These are phyloP conservation scores for Cryptotermes secundus DNA, from an alignment of 1,140 invertebrate species.

Conservation along the genomic window DNA sequence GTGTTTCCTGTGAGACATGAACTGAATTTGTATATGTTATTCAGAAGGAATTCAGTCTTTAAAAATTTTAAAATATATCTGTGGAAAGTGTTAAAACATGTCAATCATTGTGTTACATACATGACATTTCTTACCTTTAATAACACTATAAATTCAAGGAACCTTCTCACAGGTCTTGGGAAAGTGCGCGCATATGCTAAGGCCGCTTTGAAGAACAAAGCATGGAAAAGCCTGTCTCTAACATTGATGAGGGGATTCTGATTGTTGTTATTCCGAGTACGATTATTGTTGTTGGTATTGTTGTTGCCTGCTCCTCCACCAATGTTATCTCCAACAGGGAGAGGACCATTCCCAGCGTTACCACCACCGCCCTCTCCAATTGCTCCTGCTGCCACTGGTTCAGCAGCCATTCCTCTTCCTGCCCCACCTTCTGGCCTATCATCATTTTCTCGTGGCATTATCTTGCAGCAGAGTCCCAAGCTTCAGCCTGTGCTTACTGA, in stretches of 20 bases:
- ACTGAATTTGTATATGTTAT: too few species aligned
- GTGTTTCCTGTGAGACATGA: too few species aligned
- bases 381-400: background rate
- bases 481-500: slow-evolving; percentile 21
- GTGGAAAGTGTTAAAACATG: too few species aligned
- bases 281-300: slow-evolving; percentile 41
- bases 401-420: background rate
- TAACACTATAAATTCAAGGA: slow-evolving; percentile 89
- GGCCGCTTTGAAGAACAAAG: slow-evolving; percentile 88
- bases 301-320: slow-evolving; percentile 23
- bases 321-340: slow-evolving; percentile 18
- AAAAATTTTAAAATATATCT: too few species aligned
- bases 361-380: background rate
- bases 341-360: background rate
- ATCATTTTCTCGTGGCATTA: slow-evolving; percentile 29
- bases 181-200: slow-evolving; percentile 87
- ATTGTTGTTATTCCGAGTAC: slow-evolving; percentile 42
- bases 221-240: slow-evolving; percentile 92
- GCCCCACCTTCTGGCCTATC: slow-evolving; percentile 8
- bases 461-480: background rate
- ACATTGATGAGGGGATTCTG: slow-evolving; percentile 77
- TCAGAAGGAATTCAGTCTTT: too few species aligned
- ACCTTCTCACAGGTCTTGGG: slow-evolving; percentile 78
- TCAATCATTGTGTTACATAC: too few species aligned
- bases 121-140: slow-evolving; percentile 63